Base-by-base conservation (phyloP, 2,113 vertebrate genomes). In the Lathamus discolor region DNA sequence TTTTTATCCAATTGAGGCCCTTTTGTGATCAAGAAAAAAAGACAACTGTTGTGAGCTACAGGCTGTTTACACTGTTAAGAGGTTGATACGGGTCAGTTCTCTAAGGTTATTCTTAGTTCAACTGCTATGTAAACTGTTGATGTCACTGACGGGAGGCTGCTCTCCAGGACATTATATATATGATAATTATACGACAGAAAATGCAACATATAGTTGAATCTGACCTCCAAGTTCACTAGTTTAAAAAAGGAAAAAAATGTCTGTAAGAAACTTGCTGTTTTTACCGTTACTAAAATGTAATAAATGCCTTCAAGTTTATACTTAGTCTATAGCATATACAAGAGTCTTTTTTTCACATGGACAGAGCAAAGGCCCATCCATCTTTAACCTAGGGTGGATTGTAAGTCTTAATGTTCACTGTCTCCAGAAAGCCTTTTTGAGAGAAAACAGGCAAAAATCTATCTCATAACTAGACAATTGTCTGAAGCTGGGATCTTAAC, bases 101-200 rank as follows among this genome's bases (percentile, higher is more conserved):
- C 67, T 69, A 91, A 97, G 96, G 93, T 94, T 97, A 96, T 93
- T 95, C 95, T 97, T 97, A 97, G 83, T 97, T 96, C 92, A 96
- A 52, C 75, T 92, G 23, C 73, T 92, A 7, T 93, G 41, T 94
- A 92, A 96, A 95, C 83, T 95, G 33, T 35, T 96, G 89, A 97
- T 89, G 89, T 96, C 86, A 97, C 67, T 83, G 69, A 86, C 83
- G 91, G 88, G 84, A 95, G 39, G 44, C 79, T 84, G 95, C 17
- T 84, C 95, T 92, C 39, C 87, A 90, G 79, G 75, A 93, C 48
- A 86, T 91, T 90, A 92, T 93, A 87, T 83, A 89, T 82, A 66
- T 64, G 69, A 93, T 95, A 93, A 96, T 95, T 91, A 91, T 88
- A 92, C 33, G 69, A 89, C 46, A 96, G n/a, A 94, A 95, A 96